These are phyloP conservation scores for Orthonyx spaldingii DNA, from an alignment of 2,113 vertebrate genomes.

Conservation along the genomic window DNA sequence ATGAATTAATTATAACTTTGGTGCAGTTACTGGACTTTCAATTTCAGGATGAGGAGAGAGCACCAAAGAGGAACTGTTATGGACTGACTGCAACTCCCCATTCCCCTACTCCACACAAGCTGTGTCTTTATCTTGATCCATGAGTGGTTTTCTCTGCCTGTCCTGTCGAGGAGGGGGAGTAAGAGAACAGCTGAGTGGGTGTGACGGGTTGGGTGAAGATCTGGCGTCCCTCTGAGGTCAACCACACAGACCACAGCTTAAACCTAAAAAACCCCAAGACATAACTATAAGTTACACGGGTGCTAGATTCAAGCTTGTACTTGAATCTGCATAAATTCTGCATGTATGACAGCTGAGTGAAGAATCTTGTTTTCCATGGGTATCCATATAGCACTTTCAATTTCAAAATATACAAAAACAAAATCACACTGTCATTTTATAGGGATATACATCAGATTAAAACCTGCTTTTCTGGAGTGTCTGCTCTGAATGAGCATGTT, in stretches of 20 bases:
- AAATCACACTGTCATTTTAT: not conserved
- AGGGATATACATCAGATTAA: not conserved
- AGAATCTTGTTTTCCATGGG: not conserved
- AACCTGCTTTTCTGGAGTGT: not conserved
- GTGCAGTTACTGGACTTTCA: not conserved
- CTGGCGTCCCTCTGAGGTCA: not conserved
- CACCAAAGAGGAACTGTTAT: not conserved
- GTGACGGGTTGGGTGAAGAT: not conserved
- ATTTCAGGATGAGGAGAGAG: not conserved
- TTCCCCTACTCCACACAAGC: rapidly evolving
- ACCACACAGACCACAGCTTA: not conserved
- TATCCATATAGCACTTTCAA: not conserved
- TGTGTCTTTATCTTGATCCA: not conserved
- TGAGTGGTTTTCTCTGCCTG: not conserved
- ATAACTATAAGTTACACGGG: rapidly evolving
- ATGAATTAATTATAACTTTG: not conserved
- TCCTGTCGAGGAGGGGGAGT: not conserved
- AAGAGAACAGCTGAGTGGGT: not conserved
- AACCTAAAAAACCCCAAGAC: not conserved
- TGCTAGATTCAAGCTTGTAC: not conserved
- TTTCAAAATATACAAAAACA: not conserved
- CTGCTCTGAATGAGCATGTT: not conserved
- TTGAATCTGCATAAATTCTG: not conserved
- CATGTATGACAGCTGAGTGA: not conserved
- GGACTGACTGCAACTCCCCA: not conserved